A percentile compares a stretch with the other conserved stretches of the same genome.
phyloP scores from a whole-genome alignment of 1,140 invertebrate species.

The Charaxes varanes region DNA sequence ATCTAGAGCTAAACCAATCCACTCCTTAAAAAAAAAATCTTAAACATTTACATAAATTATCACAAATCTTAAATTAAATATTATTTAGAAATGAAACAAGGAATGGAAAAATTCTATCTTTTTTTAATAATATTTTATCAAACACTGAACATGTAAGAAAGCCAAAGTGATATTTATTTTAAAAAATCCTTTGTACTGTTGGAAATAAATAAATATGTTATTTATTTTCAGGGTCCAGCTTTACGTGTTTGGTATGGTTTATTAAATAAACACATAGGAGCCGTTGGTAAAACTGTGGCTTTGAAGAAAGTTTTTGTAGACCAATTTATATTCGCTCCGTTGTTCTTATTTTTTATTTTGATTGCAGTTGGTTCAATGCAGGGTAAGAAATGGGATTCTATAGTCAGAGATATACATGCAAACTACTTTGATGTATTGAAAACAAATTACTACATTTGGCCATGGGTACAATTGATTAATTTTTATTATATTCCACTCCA shows the following conservation, averaged over 20 bases:
- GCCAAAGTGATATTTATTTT: too few relatives aligned
- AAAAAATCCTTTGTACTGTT: background rate
- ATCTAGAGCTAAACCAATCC: too few relatives aligned
- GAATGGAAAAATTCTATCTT: too few relatives aligned
- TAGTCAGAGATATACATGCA: conserved; percentile 75
- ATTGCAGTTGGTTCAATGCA: conserved; percentile 80
- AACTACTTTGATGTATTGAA: conserved; percentile 82
- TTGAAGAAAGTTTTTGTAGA: conserved; percentile 85
- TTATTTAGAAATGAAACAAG: too few relatives aligned
- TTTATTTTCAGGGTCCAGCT: conserved; percentile 79
- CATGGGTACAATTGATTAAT: conserved; percentile 87
- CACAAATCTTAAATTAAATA: too few relatives aligned
- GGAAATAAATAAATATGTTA: conserved; percentile 5
- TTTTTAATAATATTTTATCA: too few relatives aligned
- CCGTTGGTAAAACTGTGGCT: conserved; percentile 71
- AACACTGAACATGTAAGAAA: too few relatives aligned
- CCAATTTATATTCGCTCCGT: conserved; percentile 85
- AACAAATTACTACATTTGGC: conserved; percentile 90
- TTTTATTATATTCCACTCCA: conserved; percentile 88
- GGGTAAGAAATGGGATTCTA: conserved; percentile 72
- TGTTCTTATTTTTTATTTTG: conserved; percentile 80
- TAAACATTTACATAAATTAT: too few relatives aligned
- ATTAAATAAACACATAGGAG: conserved; percentile 77
- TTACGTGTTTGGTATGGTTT: conserved; percentile 82
- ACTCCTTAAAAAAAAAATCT: too few relatives aligned